Evolutionary conservation across 1,140 invertebrate species (phyloP).

Genomic region (Whitmania pigra): DNA sequence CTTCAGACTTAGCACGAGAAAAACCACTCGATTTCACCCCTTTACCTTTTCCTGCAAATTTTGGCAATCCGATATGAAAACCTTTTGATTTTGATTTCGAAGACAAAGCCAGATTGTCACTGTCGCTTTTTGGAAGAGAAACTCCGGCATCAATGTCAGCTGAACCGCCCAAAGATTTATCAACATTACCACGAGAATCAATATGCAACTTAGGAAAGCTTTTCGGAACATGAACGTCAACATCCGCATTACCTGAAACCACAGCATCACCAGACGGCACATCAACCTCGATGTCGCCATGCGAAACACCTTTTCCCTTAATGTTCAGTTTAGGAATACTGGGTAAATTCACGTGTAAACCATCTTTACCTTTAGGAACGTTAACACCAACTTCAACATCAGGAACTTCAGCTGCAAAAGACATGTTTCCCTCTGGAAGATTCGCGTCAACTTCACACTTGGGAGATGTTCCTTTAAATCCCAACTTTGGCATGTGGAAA

Average conservation of each 20-base stretch:
- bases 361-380: not conserved
- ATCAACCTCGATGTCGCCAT: not conserved
- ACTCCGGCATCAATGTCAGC: not conserved
- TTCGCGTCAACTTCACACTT: not conserved
- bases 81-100: not conserved
- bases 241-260: not conserved
- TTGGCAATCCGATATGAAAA: slow-evolving; percentile 7
- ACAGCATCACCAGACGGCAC: not conserved
- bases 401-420: not conserved
- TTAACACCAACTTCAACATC: not conserved
- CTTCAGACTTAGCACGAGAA: not conserved
- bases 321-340: not conserved
- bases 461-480: not conserved
- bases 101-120: not conserved
- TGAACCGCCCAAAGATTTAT: not conserved
- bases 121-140: not conserved
- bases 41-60: not conserved
- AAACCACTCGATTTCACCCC: not conserved
- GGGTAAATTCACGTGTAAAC: not conserved
- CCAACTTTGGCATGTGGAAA: not conserved
- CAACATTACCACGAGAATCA: not conserved
- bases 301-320: not conserved
- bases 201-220: not conserved
- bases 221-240: slow-evolving; percentile 2
- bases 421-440: not conserved